Percentiles rank a stretch among this genome's conserved stretches.
Conservation (phyloP, 2,113 vertebrate species). For the Haemorhous mexicanus region DNA sequence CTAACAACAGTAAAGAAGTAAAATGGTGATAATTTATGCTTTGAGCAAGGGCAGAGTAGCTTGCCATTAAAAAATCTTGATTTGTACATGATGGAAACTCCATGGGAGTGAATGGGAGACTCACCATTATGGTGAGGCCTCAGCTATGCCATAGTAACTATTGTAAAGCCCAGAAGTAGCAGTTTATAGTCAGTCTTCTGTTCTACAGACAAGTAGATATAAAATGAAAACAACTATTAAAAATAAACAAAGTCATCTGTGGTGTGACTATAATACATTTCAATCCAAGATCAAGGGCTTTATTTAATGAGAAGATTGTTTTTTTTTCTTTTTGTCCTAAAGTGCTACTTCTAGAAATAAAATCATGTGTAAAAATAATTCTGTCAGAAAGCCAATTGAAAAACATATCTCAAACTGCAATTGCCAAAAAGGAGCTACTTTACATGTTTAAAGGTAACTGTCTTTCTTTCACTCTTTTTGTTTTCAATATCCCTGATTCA, state of each 20-base stretch:
- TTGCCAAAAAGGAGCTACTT: too few relatives aligned
- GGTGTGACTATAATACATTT: background rate
- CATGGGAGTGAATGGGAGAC: background rate
- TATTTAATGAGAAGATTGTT: background rate
- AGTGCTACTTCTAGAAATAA: background rate
- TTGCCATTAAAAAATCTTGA: background rate
- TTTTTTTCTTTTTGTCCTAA: background rate
- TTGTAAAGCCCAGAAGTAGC: background rate
- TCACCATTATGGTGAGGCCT: background rate
- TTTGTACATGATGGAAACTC: background rate
- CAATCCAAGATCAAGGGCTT: background rate
- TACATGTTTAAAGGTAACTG: background rate
- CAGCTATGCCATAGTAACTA: background rate
- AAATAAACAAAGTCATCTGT: background rate
- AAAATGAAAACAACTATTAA: background rate
- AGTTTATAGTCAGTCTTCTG: background rate
- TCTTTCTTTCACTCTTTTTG: background rate
- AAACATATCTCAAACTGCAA: background rate
- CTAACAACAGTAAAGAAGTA: background rate
- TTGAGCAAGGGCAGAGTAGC: background rate
- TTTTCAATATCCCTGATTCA: background rate
- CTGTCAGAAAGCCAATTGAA: constrained; percentile 7
- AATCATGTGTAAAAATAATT: constrained; percentile 31
- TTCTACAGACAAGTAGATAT: background rate
- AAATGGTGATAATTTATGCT: background rate